Conservation (phyloP, 2,797 vertebrate genomes). For the Enteromius anoplus region DNA sequence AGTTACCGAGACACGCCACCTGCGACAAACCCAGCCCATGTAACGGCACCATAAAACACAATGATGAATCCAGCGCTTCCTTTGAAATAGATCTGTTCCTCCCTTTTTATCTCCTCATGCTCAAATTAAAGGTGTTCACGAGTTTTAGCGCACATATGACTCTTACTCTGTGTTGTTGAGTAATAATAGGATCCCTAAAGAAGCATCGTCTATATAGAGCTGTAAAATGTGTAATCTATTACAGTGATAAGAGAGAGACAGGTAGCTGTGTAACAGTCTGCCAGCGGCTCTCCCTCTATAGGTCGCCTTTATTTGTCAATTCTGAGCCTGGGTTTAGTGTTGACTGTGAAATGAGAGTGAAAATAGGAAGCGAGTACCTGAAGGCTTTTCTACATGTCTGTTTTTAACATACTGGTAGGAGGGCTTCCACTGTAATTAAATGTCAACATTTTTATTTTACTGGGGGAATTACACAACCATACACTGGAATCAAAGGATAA, state of each 20-base stretch:
- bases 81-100: conserved; percentile 48
- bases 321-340: conserved; percentile 8
- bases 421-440: conserved; percentile 73
- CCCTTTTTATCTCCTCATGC: conserved; percentile 42
- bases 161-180: conserved; percentile 41
- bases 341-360: conserved; percentile 41
- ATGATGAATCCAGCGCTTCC: conserved; percentile 58
- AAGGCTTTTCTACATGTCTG: conserved; percentile 49
- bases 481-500: conserved; percentile 76
- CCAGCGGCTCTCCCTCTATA: neutral
- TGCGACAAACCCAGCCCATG: conserved; percentile 68
- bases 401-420: conserved; percentile 43
- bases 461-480: conserved; percentile 69
- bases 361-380: conserved; percentile 45
- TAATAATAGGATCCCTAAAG: conserved; percentile 47
- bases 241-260: conserved; percentile 37
- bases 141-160: neutral
- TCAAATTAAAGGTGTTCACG: neutral
- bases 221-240: conserved; percentile 24
- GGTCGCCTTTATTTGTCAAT: neutral
- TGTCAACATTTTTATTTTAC: conserved; percentile 74
- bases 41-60: conserved; percentile 70
- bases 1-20: conserved; percentile 62
- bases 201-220: conserved; percentile 10
- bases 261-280: conserved; percentile 8